phyloP scores from a whole-genome alignment of 2,113 vertebrate species.

The Bothrops jararaca region DNA sequence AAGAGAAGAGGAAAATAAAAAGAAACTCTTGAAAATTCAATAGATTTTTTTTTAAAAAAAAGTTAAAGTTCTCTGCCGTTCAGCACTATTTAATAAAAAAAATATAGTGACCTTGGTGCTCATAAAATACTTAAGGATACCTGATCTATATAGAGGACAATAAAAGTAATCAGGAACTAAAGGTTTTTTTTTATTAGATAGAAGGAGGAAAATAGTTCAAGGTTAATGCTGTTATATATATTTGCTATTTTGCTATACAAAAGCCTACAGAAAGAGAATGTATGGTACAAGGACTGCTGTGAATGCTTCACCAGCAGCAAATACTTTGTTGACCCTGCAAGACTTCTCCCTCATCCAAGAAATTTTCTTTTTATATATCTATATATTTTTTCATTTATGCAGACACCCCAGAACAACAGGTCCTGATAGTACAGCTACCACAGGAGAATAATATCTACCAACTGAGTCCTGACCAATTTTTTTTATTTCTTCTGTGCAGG shows the following conservation, averaged over 20 bases:
- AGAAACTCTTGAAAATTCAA: background rate
- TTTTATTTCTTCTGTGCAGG: background rate
- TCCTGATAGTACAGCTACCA: background rate
- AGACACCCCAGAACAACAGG: background rate
- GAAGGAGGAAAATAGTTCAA: slow-evolving; percentile 48
- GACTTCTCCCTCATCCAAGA: background rate
- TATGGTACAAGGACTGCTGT: slow-evolving; percentile 39
- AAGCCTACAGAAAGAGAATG: slow-evolving; percentile 44
- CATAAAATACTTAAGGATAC: slow-evolving; percentile 42
- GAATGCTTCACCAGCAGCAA: slow-evolving; percentile 41
- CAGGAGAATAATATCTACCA: background rate
- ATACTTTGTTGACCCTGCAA: slow-evolving; percentile 16
- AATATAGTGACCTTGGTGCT: slow-evolving; percentile 38
- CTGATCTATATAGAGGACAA: slow-evolving; percentile 31
- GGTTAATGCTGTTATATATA: slow-evolving; percentile 38
- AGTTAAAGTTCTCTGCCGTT: slow-evolving; percentile 25
- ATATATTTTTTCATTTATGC: background rate
- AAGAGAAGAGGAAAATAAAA: background rate
- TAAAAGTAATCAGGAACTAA: slow-evolving; percentile 43
- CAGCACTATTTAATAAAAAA: slow-evolving; percentile 21
- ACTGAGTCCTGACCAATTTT: background rate
- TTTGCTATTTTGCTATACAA: slow-evolving; percentile 45
- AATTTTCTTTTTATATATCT: background rate
- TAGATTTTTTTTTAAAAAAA: background rate
- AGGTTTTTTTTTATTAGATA: slow-evolving; percentile 16